These are phyloP conservation scores for Mycetomoellerius zeteki DNA, from an alignment of 1,140 invertebrate species.

Conservation along the genomic window DNA sequence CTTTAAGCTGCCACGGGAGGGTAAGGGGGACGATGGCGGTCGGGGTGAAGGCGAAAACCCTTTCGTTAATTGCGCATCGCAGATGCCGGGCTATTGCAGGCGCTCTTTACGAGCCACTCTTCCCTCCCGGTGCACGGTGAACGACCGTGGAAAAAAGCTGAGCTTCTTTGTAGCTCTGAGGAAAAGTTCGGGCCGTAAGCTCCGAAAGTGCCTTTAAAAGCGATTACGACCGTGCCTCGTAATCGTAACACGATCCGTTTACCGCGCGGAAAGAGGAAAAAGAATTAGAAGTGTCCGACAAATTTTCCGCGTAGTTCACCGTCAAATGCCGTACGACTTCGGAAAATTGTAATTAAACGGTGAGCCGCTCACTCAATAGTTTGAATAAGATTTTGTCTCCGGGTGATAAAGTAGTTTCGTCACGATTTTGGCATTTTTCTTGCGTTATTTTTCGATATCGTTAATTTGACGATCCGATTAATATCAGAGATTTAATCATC, in stretches of 20 bases:
- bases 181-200: conserved; percentile 53
- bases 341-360: conserved; percentile 50
- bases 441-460: neutral
- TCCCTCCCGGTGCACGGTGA: conserved; percentile 40
- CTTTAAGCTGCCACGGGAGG: conserved; percentile 56
- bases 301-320: conserved; percentile 14
- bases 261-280: conserved; percentile 6
- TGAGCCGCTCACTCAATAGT: neutral
- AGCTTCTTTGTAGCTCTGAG: conserved; percentile 35
- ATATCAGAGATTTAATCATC: neutral
- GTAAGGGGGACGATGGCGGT: conserved; percentile 34
- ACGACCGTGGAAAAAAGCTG: conserved; percentile 52
- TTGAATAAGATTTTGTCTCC: conserved; percentile 21
- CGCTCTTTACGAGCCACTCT: conserved; percentile 78
- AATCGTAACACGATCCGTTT: conserved; percentile 64
- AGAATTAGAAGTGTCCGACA: conserved; percentile 50
- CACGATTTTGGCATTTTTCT: conserved; percentile 36
- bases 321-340: conserved; percentile 45
- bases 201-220: conserved; percentile 62
- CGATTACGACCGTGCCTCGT: conserved; percentile 55
- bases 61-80: conserved; percentile 86
- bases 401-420: conserved; percentile 6
- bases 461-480: conserved; percentile 3
- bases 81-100: conserved; percentile 83
- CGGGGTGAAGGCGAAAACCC: conserved; percentile 82